Percentiles rank a stretch among this genome's conserved stretches.
Evolutionary conservation across 2,888 invertebrate species (phyloP).

Genomic region (Lordiphosa andalusiaca): DNA sequence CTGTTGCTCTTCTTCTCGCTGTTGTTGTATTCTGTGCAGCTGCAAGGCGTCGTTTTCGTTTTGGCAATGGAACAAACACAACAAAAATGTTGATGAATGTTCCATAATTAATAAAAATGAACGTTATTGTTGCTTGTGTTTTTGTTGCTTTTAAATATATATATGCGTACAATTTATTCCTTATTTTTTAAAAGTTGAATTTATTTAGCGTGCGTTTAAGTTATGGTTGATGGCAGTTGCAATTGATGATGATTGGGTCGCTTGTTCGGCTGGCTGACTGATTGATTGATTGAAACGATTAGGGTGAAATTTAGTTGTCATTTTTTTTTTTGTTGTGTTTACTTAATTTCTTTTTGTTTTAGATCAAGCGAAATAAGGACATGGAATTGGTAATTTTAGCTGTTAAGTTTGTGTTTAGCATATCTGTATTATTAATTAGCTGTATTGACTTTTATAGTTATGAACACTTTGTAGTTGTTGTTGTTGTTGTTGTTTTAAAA

Average conservation of each 20-base stretch:
- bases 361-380: constrained; percentile 24
- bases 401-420: constrained; percentile 44
- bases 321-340: constrained; percentile 43
- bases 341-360: constrained; percentile 31
- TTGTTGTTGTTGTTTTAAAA: constrained; percentile 16
- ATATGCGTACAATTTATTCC: constrained; percentile 10
- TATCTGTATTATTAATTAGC: constrained; percentile 24
- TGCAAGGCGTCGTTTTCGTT: constrained; percentile 61
- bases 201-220: constrained; percentile 50
- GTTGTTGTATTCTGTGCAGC: constrained; percentile 40
- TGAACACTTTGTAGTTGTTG: constrained; percentile 62
- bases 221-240: constrained; percentile 57
- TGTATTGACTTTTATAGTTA: constrained; percentile 43
- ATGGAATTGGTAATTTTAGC: constrained; percentile 29
- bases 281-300: constrained; percentile 44
- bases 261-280: constrained; percentile 52
- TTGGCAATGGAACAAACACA: constrained; percentile 67
- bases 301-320: constrained; percentile 50
- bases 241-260: constrained; percentile 65
- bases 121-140: constrained; percentile 19
- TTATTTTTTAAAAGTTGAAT: constrained; percentile 27
- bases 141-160: constrained; percentile 2
- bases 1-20: constrained; percentile 16
- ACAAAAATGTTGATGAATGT: constrained; percentile 70
- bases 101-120: constrained; percentile 67